Conservation (phyloP, 1,140 invertebrate species). For the Lucilia cuprina region DNA sequence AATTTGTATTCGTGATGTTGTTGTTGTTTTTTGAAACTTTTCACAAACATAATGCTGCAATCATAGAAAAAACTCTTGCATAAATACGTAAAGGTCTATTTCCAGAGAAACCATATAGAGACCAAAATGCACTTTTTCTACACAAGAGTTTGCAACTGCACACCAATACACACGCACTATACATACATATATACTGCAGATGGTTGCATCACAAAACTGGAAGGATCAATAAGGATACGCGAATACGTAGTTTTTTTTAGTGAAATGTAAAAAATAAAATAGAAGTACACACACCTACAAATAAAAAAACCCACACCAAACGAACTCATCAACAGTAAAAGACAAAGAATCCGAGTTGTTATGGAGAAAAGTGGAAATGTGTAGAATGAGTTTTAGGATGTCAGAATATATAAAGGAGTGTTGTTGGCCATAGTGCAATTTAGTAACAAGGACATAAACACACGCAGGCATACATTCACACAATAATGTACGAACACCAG, state of each 20-base stretch:
- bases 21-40: neutral
- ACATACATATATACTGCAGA: neutral
- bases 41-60: neutral
- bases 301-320: neutral
- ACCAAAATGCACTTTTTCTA: slow-evolving; percentile 7
- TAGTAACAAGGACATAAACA: neutral
- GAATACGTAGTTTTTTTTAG: neutral
- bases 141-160: neutral
- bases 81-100: neutral
- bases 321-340: slow-evolving; percentile 10
- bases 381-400: neutral
- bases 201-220: neutral
- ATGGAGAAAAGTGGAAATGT: neutral
- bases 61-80: slow-evolving; percentile 7
- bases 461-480: no score
- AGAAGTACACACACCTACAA: neutral
- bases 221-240: slow-evolving; percentile 32
- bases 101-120: slow-evolving; percentile 1
- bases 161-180: neutral
- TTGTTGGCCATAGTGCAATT: neutral
- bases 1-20: neutral
- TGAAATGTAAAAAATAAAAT: slow-evolving; percentile 19
- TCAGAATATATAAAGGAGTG: neutral
- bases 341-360: neutral
- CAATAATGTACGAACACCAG: neutral